Evolutionary conservation across 2,113 vertebrate species (phyloP), one percentile per base, ranked within the genome.

Genomic region (Microcebus ravelobensis): DNA sequence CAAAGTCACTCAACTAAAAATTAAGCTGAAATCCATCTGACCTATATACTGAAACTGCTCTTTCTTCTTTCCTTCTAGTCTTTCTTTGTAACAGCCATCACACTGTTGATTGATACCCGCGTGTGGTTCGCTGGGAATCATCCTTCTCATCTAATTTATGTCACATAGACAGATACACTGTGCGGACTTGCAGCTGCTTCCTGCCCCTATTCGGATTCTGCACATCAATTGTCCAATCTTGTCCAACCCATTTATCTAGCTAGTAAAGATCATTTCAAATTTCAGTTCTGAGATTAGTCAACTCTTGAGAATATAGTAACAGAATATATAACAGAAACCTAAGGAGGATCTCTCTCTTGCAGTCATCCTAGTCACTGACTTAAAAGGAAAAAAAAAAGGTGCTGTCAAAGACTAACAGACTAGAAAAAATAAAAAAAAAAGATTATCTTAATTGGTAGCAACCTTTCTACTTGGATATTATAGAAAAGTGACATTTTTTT

Each of bases 401-500:
- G 71, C 29, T 52, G 4, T 70, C 87, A 87, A 95, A 89, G 34
- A 86, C 63, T 71, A 82, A 31, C 21, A 63, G 29, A 63, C 15
- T 34, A 55, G 59, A 36, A 50, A 48, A n/a, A 59, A 29, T 52
- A 34, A 77, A 71, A n/a, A 57, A 29, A 59, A 34, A 77, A 71
- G 23, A 82, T n/a, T 63, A n/a, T 68, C 63, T 67, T 63, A 13
- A 57, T 55, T 31, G 15, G 21, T 90, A 70, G 55, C 84, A 71
- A 61, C 36, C 48, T 61, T 94, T 70, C 67, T 76, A 15, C 63
- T 34, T 85, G 31, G 61, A 34, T 65, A 57, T 92, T 89, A 84
- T 14, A 70, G n/a, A 52, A 73, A 94, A 74, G 84, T 93, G 36
- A 73, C 27, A 29, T 68, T 94, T 94, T 68, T 68, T 77, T 83